Conservation (phyloP, 2,113 vertebrate genomes). For the Riparia riparia region DNA sequence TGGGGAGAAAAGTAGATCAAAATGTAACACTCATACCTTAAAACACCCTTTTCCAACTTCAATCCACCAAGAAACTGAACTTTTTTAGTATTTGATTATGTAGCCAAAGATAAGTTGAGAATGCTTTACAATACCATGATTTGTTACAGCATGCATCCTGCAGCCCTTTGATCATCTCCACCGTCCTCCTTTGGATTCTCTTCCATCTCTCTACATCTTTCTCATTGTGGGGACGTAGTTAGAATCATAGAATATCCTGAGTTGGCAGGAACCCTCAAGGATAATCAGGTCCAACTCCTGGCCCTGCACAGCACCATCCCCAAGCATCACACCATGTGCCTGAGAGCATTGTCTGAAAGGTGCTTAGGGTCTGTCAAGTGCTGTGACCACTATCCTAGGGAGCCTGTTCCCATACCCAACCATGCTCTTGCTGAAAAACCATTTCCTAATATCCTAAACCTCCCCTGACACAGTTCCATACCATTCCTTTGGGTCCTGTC, state of each 20-base stretch:
- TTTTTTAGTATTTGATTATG: background rate
- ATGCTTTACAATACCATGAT: background rate
- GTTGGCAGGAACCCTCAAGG: background rate
- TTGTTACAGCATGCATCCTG: background rate
- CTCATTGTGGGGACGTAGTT: background rate
- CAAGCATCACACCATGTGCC: background rate
- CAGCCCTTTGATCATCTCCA: rapidly evolving
- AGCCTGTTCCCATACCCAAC: background rate
- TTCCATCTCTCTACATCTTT: background rate
- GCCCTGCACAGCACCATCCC: background rate
- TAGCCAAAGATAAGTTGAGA: background rate
- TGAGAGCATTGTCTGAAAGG: background rate
- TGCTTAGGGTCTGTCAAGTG: background rate
- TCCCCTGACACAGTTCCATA: background rate
- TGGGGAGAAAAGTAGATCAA: background rate
- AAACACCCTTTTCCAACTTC: background rate
- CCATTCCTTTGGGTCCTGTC: background rate
- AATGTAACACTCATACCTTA: background rate
- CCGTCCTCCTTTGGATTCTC: background rate
- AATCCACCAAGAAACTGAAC: background rate
- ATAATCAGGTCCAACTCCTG: background rate
- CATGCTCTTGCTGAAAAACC: background rate
- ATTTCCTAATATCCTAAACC: background rate
- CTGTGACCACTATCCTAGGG: background rate
- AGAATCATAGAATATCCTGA: background rate